Conservation (phyloP, 2,888 invertebrate genomes). For the Drosophila ezoana region DNA sequence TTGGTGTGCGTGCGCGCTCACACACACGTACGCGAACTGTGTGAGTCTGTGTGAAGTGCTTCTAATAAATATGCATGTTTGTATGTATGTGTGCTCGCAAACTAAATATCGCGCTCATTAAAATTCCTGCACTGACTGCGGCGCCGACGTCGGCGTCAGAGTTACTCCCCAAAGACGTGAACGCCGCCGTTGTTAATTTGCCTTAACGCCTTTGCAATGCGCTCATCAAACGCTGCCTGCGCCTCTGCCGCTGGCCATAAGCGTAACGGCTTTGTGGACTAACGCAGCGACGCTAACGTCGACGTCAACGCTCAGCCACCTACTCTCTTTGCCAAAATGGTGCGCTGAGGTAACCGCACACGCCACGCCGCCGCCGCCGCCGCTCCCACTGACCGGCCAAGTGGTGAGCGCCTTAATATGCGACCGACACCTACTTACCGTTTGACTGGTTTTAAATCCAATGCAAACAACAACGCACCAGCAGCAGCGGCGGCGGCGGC, state of each 20-base stretch:
- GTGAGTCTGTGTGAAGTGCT: constrained; percentile 10
- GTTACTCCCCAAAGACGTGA: constrained; percentile 43
- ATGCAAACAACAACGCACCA: constrained; percentile 62
- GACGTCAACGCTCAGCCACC: constrained; percentile 53
- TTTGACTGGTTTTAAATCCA: constrained; percentile 73
- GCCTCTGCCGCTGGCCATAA: constrained; percentile 49
- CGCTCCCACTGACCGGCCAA: constrained; percentile 57
- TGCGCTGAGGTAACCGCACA: constrained; percentile 77
- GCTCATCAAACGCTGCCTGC: constrained; percentile 63
- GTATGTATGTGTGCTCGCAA: constrained; percentile 26
- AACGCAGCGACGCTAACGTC: constrained; percentile 8
- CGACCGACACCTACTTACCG: constrained; percentile 79
- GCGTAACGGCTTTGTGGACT: constrained; percentile 40
- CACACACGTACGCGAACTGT: constrained; percentile 7
- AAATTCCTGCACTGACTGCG: constrained; percentile 64
- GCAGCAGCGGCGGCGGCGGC: constrained; percentile 13
- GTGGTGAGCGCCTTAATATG: constrained; percentile 64
- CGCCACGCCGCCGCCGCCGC: constrained; percentile 21
- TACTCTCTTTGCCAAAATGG: constrained; percentile 81
- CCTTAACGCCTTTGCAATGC: constrained; percentile 62
- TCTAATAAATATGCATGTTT: constrained; percentile 12
- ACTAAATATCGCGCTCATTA: constrained; percentile 71
- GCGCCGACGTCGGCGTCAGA: constrained; percentile 16
- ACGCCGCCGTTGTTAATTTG: constrained; percentile 28
- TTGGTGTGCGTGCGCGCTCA: constrained; percentile 1